phyloP scores from a whole-genome alignment of 2,888 invertebrate genomes.

The Thera britannica region DNA sequence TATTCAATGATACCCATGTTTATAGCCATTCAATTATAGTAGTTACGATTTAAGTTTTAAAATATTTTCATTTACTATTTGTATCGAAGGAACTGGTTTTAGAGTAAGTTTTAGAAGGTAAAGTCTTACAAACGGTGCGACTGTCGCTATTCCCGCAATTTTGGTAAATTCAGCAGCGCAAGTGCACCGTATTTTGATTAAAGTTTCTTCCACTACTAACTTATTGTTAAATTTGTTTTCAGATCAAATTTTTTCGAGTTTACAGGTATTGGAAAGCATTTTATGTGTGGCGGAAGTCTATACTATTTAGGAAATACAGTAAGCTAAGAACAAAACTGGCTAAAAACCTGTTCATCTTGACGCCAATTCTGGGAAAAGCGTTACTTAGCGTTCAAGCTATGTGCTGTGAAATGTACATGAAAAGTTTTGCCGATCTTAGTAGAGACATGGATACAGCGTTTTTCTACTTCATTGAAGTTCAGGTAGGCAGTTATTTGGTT shows the following conservation, averaged over 20 bases:
- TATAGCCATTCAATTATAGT: too few species aligned
- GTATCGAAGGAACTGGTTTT: background rate
- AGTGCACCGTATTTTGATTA: too few species aligned
- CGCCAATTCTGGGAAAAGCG: slow-evolving; percentile 89
- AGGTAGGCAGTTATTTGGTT: slow-evolving; percentile 68
- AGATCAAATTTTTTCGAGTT: slow-evolving; percentile 88
- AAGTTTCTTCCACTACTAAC: background rate
- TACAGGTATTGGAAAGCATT: slow-evolving; percentile 92
- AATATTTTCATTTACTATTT: background rate
- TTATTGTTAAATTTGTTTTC: slow-evolving; percentile 38
- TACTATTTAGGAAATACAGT: slow-evolving; percentile 88
- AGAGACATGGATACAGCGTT: slow-evolving; percentile 81
- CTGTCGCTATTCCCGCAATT: too few species aligned
- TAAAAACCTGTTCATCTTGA: slow-evolving; percentile 89
- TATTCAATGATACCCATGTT: background rate
- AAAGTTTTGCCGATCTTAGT: slow-evolving; percentile 86
- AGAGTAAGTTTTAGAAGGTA: too few species aligned
- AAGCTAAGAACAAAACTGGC: slow-evolving; percentile 85
- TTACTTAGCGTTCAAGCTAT: slow-evolving; percentile 89
- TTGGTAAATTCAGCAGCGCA: too few species aligned
- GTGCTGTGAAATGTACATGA: slow-evolving; percentile 86
- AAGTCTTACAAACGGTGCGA: too few species aligned
- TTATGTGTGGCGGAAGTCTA: slow-evolving; percentile 91
- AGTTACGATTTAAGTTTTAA: too few species aligned
- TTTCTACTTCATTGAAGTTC: slow-evolving; percentile 89